Conservation (phyloP, 2,888 invertebrate species). For the Hemaris fuciformis region DNA sequence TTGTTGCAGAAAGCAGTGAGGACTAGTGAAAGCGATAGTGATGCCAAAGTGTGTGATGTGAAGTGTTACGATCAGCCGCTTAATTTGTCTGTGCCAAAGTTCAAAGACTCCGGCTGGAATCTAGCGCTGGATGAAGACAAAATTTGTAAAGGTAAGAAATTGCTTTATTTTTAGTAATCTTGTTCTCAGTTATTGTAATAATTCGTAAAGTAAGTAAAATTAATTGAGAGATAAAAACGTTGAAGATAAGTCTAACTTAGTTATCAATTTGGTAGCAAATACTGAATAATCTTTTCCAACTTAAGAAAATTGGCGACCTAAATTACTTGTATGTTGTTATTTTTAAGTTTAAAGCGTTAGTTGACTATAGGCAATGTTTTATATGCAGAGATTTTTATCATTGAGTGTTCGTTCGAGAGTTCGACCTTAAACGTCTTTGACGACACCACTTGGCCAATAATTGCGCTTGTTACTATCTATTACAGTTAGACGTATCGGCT, state of each 20-base stretch:
- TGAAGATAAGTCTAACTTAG: too few species aligned
- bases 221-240: too few species aligned
- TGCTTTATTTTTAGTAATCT: too few species aligned
- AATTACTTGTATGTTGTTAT: too few species aligned
- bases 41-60: slow-evolving; percentile 48
- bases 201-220: too few species aligned
- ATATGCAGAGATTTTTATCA: background rate
- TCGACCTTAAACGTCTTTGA: background rate
- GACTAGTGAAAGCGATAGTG: slow-evolving; percentile 63
- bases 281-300: too few species aligned
- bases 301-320: too few species aligned
- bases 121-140: slow-evolving; percentile 52
- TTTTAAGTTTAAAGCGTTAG: too few species aligned
- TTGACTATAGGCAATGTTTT: too few species aligned
- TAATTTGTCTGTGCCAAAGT: slow-evolving; percentile 82
- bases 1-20: slow-evolving; percentile 63
- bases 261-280: too few species aligned
- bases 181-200: too few species aligned
- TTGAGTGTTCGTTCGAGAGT: background rate
- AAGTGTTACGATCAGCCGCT: slow-evolving; percentile 79
- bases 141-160: slow-evolving; percentile 57
- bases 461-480: background rate
- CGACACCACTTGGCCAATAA: background rate
- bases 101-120: slow-evolving; percentile 48
- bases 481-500: background rate